Percentiles rank a stretch among this genome's conserved stretches.
Evolutionary conservation across 1,140 invertebrate genomes (phyloP).

Genomic region (Tetramorium simillimum): DNA sequence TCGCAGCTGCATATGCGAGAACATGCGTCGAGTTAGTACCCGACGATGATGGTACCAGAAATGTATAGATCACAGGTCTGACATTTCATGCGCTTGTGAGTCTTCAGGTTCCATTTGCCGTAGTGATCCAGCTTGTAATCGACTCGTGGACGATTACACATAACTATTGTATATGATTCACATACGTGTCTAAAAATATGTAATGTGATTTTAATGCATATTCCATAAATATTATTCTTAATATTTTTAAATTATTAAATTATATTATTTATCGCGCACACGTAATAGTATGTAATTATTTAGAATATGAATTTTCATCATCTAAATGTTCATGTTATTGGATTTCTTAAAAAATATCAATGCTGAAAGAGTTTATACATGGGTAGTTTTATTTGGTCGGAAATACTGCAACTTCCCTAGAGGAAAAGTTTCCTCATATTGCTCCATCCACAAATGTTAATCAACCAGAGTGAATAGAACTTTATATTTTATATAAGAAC

Average conservation of each 20-base stretch:
- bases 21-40: slow-evolving; percentile 23
- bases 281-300: background rate
- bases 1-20: background rate
- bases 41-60: slow-evolving; percentile 25
- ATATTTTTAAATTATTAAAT: background rate
- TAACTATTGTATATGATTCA: background rate
- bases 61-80: slow-evolving; percentile 20
- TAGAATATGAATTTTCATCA: background rate
- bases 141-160: background rate
- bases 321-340: background rate
- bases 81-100: slow-evolving; percentile 33
- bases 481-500: slow-evolving; percentile 29
- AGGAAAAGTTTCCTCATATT: slow-evolving; percentile 42
- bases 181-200: background rate
- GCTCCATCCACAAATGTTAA: slow-evolving; percentile 18
- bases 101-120: background rate
- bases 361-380: background rate
- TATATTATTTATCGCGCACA: background rate
- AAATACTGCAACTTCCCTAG: background rate
- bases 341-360: background rate
- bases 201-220: background rate
- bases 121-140: background rate
- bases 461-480: slow-evolving; percentile 30
- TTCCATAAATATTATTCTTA: background rate
- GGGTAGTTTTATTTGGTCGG: slow-evolving; percentile 4